phyloP scores from a whole-genome alignment of 92 coral and sea anemone species.

The Epizoanthus ramosus region DNA sequence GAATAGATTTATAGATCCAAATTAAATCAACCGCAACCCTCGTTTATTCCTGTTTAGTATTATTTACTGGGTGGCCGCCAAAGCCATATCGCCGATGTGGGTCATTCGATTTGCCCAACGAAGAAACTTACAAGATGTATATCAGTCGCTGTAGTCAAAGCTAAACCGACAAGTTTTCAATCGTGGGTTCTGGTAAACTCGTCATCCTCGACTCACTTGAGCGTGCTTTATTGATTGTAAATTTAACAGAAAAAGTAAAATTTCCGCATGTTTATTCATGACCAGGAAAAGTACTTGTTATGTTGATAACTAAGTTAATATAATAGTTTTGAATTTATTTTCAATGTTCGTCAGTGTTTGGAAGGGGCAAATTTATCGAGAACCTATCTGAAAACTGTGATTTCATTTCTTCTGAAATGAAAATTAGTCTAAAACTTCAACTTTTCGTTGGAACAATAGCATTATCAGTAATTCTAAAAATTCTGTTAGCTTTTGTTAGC shows the following conservation, averaged over 20 bases:
- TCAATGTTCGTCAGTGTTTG: background rate
- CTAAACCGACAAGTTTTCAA: background rate
- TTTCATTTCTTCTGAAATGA: background rate
- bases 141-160: background rate
- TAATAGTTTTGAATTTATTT: background rate
- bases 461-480: background rate
- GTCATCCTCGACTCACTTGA: background rate
- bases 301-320: background rate
- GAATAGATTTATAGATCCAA: background rate
- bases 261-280: constrained; percentile 12
- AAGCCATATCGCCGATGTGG: background rate
- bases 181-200: too few species aligned
- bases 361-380: background rate
- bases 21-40: background rate
- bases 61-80: background rate
- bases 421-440: background rate
- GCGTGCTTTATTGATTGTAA: background rate
- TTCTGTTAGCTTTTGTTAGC: background rate
- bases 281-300: background rate
- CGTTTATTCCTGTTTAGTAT: too few species aligned
- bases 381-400: background rate
- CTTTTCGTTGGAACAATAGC: background rate
- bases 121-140: background rate
- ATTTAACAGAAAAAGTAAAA: background rate
- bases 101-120: background rate